These are phyloP conservation scores for Poeciliopsis paucimaculata DNA, from an alignment of 2,797 vertebrate species.

Conservation along the genomic window DNA sequence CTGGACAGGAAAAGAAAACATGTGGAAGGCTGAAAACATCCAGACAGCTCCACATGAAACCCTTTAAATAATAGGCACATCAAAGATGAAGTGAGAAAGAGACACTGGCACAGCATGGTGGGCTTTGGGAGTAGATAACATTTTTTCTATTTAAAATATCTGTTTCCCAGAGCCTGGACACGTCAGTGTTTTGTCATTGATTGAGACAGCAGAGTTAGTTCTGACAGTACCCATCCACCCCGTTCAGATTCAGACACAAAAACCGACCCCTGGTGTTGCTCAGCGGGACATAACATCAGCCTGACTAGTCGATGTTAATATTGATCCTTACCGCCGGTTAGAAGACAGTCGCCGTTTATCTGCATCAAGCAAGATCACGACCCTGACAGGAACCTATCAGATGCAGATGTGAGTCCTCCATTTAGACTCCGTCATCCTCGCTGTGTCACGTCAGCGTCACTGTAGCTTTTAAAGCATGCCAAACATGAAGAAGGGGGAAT, in stretches of 20 bases:
- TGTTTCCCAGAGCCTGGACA: constrained; percentile 13
- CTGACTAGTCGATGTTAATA: constrained; percentile 39
- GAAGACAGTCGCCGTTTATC: constrained; percentile 35
- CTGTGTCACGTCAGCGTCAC: background rate
- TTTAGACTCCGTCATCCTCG: background rate
- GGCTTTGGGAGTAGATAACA: constrained; percentile 6
- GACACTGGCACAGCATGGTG: constrained; percentile 27
- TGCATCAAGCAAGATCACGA: constrained; percentile 25
- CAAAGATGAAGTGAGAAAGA: background rate
- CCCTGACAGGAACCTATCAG: constrained; percentile 25
- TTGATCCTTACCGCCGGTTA: constrained; percentile 53
- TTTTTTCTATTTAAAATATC: constrained; percentile 25
- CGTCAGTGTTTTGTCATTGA: constrained; percentile 24
- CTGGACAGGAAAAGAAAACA: background rate
- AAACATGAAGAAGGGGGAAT: background rate
- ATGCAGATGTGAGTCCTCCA: background rate
- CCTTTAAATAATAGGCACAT: background rate
- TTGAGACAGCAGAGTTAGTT: constrained; percentile 29
- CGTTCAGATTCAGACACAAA: constrained; percentile 30
- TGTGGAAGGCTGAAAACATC: background rate
- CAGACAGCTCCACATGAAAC: background rate
- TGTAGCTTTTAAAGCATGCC: background rate
- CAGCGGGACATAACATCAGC: constrained; percentile 37
- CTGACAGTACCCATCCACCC: constrained; percentile 29
- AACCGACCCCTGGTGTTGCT: background rate